A percentile compares a stretch with the other conserved stretches of the same genome.
Evolutionary conservation across 2,888 invertebrate species (phyloP).

Genomic region (Deilephila elpenor): DNA sequence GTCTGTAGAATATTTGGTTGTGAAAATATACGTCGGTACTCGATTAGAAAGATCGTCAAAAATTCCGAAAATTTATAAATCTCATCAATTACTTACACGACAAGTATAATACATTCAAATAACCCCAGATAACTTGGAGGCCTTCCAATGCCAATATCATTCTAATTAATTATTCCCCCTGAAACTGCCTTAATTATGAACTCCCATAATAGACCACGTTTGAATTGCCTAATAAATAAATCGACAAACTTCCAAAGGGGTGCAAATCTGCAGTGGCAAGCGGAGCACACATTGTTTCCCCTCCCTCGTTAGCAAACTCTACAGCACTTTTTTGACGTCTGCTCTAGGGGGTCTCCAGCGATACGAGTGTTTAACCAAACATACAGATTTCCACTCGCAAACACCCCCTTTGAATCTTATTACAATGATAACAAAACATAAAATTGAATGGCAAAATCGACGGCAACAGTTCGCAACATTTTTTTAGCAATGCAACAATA

Average conservation of each 20-base stretch:
- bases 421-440: constrained; percentile 51
- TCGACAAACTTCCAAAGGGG: constrained; percentile 17
- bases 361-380: constrained; percentile 67
- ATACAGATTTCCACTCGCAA: constrained; percentile 49
- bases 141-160: neutral
- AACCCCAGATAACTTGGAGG: neutral
- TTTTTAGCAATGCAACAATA: constrained; percentile 49
- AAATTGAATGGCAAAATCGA: constrained; percentile 45
- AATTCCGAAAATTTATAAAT: neutral
- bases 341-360: constrained; percentile 70
- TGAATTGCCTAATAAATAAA: constrained; percentile 24
- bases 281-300: constrained; percentile 69
- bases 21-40: neutral
- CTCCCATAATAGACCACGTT: neutral
- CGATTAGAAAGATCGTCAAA: neutral
- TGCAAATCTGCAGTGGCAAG: constrained; percentile 56
- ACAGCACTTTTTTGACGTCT: constrained; percentile 79
- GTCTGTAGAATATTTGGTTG: too few relatives aligned
- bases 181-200: constrained; percentile 6
- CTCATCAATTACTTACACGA: neutral
- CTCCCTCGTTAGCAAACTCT: constrained; percentile 77
- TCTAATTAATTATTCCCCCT: constrained; percentile 7
- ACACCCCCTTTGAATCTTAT: constrained; percentile 45
- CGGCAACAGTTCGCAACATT: constrained; percentile 31
- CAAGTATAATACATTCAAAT: neutral